Base-by-base conservation (phyloP, 2,888 invertebrate genomes). In the Lathronympha strigana region DNA sequence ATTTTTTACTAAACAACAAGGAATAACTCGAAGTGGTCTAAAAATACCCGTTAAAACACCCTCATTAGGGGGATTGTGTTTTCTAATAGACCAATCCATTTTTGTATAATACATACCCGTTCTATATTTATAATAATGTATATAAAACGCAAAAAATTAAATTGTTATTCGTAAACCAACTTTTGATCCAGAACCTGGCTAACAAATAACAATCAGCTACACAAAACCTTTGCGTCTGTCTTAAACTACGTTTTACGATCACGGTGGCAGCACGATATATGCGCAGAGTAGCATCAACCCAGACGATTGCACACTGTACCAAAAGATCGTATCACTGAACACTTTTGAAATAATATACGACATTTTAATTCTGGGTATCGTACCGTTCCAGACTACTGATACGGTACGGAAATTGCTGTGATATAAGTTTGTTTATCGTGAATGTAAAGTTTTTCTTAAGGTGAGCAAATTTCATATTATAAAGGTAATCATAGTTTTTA, bases 241-340 rank as follows among this genome's bases (percentile, higher is more conserved):
- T 55, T 45, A 31, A 21, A 8, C 2, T 31, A 57, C 57, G 21
- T 45, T 57, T 57, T 57, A 57, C 57, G 57, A 57, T 13, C n/a
- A 1, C 11, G 19, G 19, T 31, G 57, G 11, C 45, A 57, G 43
- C 13, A n/a, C 31, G 40, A 57, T 45, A 57, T 57, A 45, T 45
- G 45, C 19, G 8, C 31, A 43, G 17, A 19, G 31, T 19, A 31
- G n/a, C 21, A 45, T 57, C 31, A 45, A 57, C 57, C 19, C 5
- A 19, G 25, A 40, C 19, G 19, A 43, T n/a, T 8, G 23, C 23
- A 23, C 1, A 2, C 23, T 19, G 17, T 19, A 19, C 28, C 28
- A n/a, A 17, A 57, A 31, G 9, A n/a, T n/a, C 15, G 11, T 21
- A 36, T 21, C 53, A 19, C 17, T 9, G n/a, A 13, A 23, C 5